Conservation (phyloP, 2,113 vertebrate species). For the Benitochromis conjunctus region DNA sequence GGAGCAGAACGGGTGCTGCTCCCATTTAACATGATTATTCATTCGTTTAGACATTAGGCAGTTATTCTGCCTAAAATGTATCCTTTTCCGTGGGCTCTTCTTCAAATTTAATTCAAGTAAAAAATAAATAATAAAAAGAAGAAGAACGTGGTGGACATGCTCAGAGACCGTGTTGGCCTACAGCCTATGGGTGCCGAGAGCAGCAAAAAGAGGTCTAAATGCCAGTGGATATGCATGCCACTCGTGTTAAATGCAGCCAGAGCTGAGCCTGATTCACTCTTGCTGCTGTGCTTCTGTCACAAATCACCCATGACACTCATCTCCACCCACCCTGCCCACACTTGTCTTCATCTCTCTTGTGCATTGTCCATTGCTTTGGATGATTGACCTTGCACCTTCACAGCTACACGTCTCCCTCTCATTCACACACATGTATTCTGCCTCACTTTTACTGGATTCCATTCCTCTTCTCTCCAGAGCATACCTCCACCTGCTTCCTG, state of each 20-base stretch:
- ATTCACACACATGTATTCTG: background rate
- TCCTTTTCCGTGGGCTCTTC: background rate
- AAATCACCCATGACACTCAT: background rate
- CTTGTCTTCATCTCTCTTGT: background rate
- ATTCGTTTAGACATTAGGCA: background rate
- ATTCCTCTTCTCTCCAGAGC: background rate
- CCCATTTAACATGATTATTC: background rate
- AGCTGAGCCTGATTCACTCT: background rate
- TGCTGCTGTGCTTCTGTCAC: background rate
- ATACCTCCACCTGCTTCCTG: background rate
- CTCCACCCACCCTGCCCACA: background rate
- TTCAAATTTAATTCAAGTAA: background rate
- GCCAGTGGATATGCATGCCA: background rate
- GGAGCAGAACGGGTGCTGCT: too few species aligned
- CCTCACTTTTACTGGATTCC: background rate
- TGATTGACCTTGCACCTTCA: background rate
- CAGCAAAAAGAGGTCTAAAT: background rate
- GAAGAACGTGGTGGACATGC: rapidly evolving
- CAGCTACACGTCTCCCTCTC: background rate
- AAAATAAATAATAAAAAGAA: background rate
- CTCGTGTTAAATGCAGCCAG: background rate
- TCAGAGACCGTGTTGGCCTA: background rate
- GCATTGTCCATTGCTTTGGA: background rate
- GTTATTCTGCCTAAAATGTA: background rate
- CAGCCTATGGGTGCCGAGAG: background rate